Percentiles rank a stretch among this genome's conserved stretches.
phyloP scores from a whole-genome alignment of 2,888 invertebrate species.

The Pollenia angustigena region DNA sequence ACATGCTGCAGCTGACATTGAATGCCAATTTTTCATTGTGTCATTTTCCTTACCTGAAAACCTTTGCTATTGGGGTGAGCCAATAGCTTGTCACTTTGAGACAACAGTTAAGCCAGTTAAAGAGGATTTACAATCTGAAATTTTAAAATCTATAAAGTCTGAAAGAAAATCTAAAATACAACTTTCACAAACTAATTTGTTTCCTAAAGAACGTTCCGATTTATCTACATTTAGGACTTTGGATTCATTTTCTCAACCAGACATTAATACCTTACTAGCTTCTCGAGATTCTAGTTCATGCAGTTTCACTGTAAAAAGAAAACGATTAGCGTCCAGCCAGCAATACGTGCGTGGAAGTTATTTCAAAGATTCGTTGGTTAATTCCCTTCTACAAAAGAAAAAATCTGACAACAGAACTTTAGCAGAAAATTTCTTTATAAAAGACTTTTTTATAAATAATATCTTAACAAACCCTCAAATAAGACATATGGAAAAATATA shows the following conservation, averaged over 20 bases:
- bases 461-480: constrained; percentile 72
- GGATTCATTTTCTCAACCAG: not conserved
- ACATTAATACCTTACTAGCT: not conserved
- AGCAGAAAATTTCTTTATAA: not conserved
- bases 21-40: constrained; percentile 78
- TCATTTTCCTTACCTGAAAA: constrained; percentile 77
- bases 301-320: not conserved
- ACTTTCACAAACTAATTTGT: not conserved
- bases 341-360: not conserved
- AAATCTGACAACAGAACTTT: not conserved
- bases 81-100: constrained; percentile 79
- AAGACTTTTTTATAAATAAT: constrained; percentile 63
- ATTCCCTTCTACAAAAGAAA: not conserved
- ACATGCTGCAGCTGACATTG: not conserved
- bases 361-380: constrained; percentile 5
- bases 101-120: constrained; percentile 17
- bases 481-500: constrained; percentile 74
- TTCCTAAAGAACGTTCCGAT: not conserved
- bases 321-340: not conserved
- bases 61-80: constrained; percentile 79
- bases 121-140: not conserved
- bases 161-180: not conserved
- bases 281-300: not conserved
- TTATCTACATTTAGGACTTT: no score
- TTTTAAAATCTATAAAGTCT: not conserved